Evolutionary conservation across 2,888 invertebrate genomes (phyloP), one percentile per base, ranked within the genome.

Genomic region (Dasysyrphus tricinctus): DNA sequence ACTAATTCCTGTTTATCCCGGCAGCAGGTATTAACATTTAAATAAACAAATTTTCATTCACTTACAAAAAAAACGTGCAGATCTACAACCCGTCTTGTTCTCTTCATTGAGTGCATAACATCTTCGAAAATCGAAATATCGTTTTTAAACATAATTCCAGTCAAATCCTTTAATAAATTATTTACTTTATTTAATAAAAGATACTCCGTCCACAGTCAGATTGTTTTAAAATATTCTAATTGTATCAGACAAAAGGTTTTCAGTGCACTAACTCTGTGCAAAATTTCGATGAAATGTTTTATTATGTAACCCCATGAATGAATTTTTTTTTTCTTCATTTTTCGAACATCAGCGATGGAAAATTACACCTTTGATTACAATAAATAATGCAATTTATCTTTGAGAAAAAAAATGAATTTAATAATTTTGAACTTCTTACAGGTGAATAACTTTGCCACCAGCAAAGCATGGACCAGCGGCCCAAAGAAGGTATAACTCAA

Each of bases 381-480:
- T 89, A 88, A 89, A 70, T 39, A 47, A 78, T 74, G 34, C 16
- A 34, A 42, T 24, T 5, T 65, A 9, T 57, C n/a, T 47, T n/a
- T 29, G 44, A n/a, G 34, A 14, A 14, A 49, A 54, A 54, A 14
- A 29, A 6, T 51, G 7, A 14, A 29, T 29, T 14, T 24, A 2
- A 12, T 19, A 2, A 0, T 65, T 65, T 47, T 16, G 7, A 14
- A 29, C n/a, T 54, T 12, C 11, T 56, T 75, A 51, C 88, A 97
- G 97, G 94, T 95, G 90, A 95, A 94, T 93, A 95, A 95, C 92
- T 95, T 96, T 93, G 96, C 97, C 86, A 96, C 97, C 89, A 92
- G 95, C 89, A 95, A 95, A 92, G 95, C 95, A 93, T 97, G 97
- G 96, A 94, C 96, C 88, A 95, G 94, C 92, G 95, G 95, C 92